Evolutionary conservation across 2,888 invertebrate species (phyloP), one percentile per base, ranked within the genome.

Genomic region (Brachylomia viminalis): DNA sequence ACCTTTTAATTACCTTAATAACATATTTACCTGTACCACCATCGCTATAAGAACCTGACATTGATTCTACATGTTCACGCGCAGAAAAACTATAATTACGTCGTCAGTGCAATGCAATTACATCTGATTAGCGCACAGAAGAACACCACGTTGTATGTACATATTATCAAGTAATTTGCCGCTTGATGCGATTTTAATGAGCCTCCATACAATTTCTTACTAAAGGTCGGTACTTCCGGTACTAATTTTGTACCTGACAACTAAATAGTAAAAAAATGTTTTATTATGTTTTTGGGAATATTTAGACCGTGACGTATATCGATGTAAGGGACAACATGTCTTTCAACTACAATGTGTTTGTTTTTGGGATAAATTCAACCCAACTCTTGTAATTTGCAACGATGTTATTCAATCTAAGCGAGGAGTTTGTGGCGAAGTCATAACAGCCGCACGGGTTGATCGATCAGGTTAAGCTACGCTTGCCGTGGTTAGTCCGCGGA

Each of bases 141-240:
- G 20, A 33, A 47, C n/a, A 77, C 2, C 4, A 54, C 23, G n/a
- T 6, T 49, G 54, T 70, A n/a, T n/a, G n/a, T n/a, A n/a, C n/a
- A n/a, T n/a, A 58, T 64, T 38, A 45, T 59, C 30, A 42, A 70
- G 38, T 65, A 83, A 78, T 80, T 82, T 54, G 8, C 23, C 65
- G 45, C 79, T 80, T 80, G 70, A 80, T 80, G 70, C 0, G 70
- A 78, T 83, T 83, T 78, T 80, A 80, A 80, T 78, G 70, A 83
- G 17, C 27, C 30, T 33, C n/a, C 23, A 70, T 65, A 65, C 64
- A 78, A 78, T 54, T 38, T 83, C 70, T 80, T 78, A 42, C 33
- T 23, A 66, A 78, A 83, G 79, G 70, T 69, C 45, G 10, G 38
- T 11, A 78, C n/a, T 49, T 58, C 71, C 64, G 47, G 33, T 42